Percentiles rank a stretch among this genome's conserved stretches.
phyloP scores from a whole-genome alignment of 2,888 invertebrate genomes.

The Drosophila demipolita region DNA sequence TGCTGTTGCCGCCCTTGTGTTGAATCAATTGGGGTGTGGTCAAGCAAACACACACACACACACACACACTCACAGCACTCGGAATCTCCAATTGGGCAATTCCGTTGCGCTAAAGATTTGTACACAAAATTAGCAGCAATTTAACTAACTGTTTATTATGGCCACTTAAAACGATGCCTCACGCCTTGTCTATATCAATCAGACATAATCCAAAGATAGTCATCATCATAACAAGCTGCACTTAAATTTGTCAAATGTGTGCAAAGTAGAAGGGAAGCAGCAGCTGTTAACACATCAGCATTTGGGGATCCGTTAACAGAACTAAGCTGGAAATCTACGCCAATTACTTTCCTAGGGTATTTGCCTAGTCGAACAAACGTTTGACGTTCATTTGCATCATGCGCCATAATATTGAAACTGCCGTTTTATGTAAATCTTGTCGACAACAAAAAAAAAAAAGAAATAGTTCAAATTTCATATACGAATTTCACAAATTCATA shows the following conservation, averaged over 20 bases:
- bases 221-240: slow-evolving; percentile 1
- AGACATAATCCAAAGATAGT: neutral
- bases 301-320: neutral
- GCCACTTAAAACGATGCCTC: slow-evolving; percentile 30
- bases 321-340: neutral
- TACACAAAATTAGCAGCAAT: slow-evolving; percentile 53
- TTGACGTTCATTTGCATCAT: slow-evolving; percentile 11
- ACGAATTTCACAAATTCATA: slow-evolving; percentile 58
- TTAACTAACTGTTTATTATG: slow-evolving; percentile 44
- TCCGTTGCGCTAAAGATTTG: slow-evolving; percentile 36
- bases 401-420: slow-evolving; percentile 38
- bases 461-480: slow-evolving; percentile 34
- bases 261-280: neutral
- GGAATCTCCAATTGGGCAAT: slow-evolving; percentile 40
- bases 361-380: neutral
- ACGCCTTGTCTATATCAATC: slow-evolving; percentile 9
- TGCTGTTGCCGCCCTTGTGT: slow-evolving; percentile 31
- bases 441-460: slow-evolving; percentile 12
- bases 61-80: slow-evolving; percentile 15
- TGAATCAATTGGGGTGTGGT: slow-evolving; percentile 52
- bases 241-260: neutral
- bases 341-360: neutral
- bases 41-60: slow-evolving; percentile 19
- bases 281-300: neutral
- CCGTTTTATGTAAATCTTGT: slow-evolving; percentile 66